phyloP scores from a whole-genome alignment of 2,888 invertebrate species.

The Macroteleia sp. region DNA sequence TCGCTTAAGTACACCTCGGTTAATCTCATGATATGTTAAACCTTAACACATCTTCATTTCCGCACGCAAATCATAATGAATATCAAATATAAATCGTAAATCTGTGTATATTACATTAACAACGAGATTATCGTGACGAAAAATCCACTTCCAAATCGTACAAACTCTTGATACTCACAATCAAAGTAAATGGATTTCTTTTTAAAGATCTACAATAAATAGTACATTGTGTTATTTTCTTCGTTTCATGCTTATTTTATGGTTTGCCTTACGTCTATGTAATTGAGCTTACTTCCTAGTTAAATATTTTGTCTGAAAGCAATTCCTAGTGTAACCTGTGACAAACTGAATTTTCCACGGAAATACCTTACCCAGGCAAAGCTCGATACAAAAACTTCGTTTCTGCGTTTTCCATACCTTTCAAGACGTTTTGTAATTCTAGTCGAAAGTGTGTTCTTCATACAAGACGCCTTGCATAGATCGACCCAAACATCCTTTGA shows the following conservation, averaged over 20 bases:
- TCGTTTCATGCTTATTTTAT: constrained; percentile 6
- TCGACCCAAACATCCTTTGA: not conserved
- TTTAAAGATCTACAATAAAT: constrained; percentile 16
- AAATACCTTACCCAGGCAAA: constrained; percentile 7
- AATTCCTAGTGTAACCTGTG: constrained; percentile 36
- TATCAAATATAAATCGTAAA: constrained; percentile 41
- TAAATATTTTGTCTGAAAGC: constrained; percentile 40
- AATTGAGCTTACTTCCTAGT: constrained; percentile 50
- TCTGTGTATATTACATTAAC: constrained; percentile 40
- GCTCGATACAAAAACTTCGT: constrained; percentile 15
- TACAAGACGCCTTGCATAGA: constrained; percentile 3
- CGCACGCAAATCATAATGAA: constrained; percentile 38
- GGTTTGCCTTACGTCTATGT: constrained; percentile 31
- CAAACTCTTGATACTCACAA: too few species aligned
- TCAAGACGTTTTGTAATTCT: too few species aligned
- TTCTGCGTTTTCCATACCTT: too few species aligned
- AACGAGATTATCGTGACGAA: constrained; percentile 38
- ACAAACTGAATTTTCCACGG: constrained; percentile 38
- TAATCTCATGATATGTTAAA: constrained; percentile 49
- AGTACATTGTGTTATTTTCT: constrained; percentile 9
- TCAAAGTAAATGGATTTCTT: not conserved
- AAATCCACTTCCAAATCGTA: constrained; percentile 27
- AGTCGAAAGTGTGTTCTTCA: not conserved
- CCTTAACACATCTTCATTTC: constrained; percentile 48
- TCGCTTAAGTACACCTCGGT: constrained; percentile 27